These are phyloP conservation scores for Bubo scandiacus DNA, from an alignment of 2,113 vertebrate species.

Conservation along the genomic window DNA sequence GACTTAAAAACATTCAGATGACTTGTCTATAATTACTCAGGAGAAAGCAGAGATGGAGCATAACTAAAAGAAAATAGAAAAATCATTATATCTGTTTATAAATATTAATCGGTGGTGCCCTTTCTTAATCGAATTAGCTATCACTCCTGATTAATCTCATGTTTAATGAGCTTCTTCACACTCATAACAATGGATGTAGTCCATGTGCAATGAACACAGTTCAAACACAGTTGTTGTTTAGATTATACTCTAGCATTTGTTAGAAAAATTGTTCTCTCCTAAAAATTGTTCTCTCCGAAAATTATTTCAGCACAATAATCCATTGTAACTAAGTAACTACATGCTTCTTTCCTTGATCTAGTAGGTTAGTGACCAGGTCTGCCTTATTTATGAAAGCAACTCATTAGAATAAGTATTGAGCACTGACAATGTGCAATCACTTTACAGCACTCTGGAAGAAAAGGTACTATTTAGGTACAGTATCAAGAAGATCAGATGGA, in stretches of 20 bases:
- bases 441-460: background rate
- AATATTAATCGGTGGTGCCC: background rate
- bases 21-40: background rate
- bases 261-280: background rate
- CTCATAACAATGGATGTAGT: background rate
- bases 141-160: background rate
- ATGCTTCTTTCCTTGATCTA: background rate
- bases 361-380: background rate
- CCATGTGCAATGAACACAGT: background rate
- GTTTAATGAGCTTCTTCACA: background rate
- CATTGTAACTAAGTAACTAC: slow-evolving; percentile 75
- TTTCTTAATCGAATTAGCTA: background rate
- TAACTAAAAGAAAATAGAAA: background rate
- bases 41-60: background rate
- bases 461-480: background rate
- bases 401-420: background rate
- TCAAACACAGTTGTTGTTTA: background rate
- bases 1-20: background rate
- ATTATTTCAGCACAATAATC: background rate
- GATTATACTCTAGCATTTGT: background rate
- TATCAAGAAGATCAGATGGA: background rate
- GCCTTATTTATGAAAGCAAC: background rate
- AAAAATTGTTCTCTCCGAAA: background rate
- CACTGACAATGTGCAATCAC: background rate
- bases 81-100: background rate